Percentiles rank a stretch among this genome's conserved stretches.
phyloP scores from a whole-genome alignment of 2,113 vertebrate species.

The Silurus glanis region DNA sequence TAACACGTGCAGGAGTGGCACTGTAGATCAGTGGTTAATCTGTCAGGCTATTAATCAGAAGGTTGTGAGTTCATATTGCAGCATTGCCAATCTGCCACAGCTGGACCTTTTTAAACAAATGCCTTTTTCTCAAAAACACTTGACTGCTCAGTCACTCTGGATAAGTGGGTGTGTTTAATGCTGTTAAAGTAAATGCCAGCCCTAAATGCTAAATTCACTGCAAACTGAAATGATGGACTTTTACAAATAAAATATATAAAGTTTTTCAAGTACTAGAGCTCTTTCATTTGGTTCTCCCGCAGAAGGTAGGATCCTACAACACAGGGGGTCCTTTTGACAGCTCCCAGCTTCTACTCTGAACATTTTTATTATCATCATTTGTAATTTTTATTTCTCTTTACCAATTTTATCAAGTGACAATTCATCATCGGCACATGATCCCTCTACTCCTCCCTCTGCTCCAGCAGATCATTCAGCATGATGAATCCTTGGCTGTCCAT shows the following conservation, averaged over 20 bases:
- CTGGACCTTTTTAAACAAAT: too few species aligned
- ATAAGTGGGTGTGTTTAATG: too few species aligned
- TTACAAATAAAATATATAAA: background rate
- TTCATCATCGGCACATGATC: background rate
- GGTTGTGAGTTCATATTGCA: too few species aligned
- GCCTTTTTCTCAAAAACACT: too few species aligned
- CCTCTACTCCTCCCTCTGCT: background rate
- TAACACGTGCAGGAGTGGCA: too few species aligned
- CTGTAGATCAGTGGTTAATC: too few species aligned
- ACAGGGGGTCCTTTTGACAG: background rate
- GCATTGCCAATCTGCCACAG: too few species aligned
- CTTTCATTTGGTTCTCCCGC: background rate
- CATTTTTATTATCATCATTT: background rate
- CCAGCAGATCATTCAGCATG: constrained; percentile 38
- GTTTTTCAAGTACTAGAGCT: background rate
- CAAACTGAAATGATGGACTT: background rate
- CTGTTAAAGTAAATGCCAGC: too few species aligned
- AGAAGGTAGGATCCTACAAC: background rate
- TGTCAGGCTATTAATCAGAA: too few species aligned
- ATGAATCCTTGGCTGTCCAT: constrained; percentile 60
- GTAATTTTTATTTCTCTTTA: background rate
- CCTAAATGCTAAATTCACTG: background rate
- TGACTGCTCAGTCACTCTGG: too few species aligned
- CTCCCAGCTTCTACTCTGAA: background rate
- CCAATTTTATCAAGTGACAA: background rate